phyloP scores from a whole-genome alignment of 2,888 invertebrate species.

The Nomada fucata region DNA sequence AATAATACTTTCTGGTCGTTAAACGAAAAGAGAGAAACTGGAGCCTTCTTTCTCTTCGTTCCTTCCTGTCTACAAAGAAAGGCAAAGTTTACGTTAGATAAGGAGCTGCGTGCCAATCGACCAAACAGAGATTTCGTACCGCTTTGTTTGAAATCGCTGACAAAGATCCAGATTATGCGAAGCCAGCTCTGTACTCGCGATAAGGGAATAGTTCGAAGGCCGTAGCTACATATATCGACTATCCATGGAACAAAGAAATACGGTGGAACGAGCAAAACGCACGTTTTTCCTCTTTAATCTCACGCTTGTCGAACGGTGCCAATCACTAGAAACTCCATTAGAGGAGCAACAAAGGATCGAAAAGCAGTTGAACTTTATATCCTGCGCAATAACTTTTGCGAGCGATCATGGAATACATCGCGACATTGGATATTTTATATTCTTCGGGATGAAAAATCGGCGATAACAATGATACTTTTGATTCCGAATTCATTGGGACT shows the following conservation, averaged over 20 bases:
- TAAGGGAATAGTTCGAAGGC: slow-evolving; percentile 71
- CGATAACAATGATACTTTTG: no score
- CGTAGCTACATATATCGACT: slow-evolving; percentile 40
- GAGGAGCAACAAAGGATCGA: slow-evolving; percentile 15
- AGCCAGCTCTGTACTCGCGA: slow-evolving; percentile 57
- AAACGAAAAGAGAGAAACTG: not conserved
- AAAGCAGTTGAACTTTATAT: not conserved
- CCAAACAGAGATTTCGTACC: slow-evolving; percentile 73
- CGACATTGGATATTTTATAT: no score
- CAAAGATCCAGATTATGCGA: slow-evolving; percentile 73
- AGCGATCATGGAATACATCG: no score
- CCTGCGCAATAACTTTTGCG: no score
- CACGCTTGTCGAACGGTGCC: slow-evolving; percentile 1
- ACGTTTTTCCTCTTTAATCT: slow-evolving; percentile 21
- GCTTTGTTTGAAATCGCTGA: slow-evolving; percentile 79
- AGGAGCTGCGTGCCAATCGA: slow-evolving; percentile 75
- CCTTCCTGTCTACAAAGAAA: slow-evolving; percentile 69
- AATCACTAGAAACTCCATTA: slow-evolving; percentile 3
- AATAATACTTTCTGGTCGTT: not conserved
- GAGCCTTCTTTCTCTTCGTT: not conserved
- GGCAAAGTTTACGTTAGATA: slow-evolving; percentile 80
- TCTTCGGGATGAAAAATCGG: no score
- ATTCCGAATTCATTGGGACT: no score
- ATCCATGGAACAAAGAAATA: slow-evolving; percentile 51
- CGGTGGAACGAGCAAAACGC: slow-evolving; percentile 28